These are phyloP conservation scores for Catonia carolina DNA, from an alignment of 2,888 invertebrate species.

Conservation along the genomic window DNA sequence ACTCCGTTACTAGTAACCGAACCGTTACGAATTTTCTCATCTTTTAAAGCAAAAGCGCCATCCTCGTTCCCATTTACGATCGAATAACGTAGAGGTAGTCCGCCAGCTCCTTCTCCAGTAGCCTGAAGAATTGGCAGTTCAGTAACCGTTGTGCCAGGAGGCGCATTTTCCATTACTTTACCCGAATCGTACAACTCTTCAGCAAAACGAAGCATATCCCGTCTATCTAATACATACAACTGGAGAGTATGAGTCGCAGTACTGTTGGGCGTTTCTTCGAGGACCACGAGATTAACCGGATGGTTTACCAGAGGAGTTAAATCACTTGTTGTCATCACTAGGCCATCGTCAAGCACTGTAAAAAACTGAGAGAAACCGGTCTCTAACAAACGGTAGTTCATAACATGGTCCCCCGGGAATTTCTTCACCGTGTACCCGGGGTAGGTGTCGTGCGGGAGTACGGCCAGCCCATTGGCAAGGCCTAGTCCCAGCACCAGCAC, in stretches of 20 bases:
- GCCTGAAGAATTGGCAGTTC: slow-evolving; percentile 67
- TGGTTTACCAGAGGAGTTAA: slow-evolving; percentile 72
- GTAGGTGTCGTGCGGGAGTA: slow-evolving; percentile 83
- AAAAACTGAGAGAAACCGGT: slow-evolving; percentile 79
- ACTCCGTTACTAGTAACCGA: slow-evolving; percentile 49
- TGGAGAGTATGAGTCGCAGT: slow-evolving; percentile 74
- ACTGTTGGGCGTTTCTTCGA: slow-evolving; percentile 73
- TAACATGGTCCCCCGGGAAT: slow-evolving; percentile 45
- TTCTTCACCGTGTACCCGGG: slow-evolving; percentile 83
- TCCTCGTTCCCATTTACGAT: slow-evolving; percentile 71
- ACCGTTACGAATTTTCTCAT: slow-evolving; percentile 31
- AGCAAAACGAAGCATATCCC: slow-evolving; percentile 73
- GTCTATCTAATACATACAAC: slow-evolving; percentile 73
- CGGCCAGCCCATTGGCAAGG: slow-evolving; percentile 42
- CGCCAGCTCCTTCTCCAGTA: slow-evolving; percentile 46
- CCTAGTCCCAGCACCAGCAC: slow-evolving; percentile 25
- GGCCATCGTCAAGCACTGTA: slow-evolving; percentile 77
- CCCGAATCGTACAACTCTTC: slow-evolving; percentile 57
- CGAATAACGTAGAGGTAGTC: slow-evolving; percentile 68
- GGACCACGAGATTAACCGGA: slow-evolving; percentile 71
- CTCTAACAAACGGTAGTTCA: slow-evolving; percentile 60
- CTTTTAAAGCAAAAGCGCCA: slow-evolving; percentile 63
- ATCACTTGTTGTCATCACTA: slow-evolving; percentile 86
- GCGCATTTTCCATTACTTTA: slow-evolving; percentile 65
- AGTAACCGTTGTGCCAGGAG: slow-evolving; percentile 62